Conservation (phyloP, 1,140 invertebrate genomes). For the Conus ventricosus region DNA sequence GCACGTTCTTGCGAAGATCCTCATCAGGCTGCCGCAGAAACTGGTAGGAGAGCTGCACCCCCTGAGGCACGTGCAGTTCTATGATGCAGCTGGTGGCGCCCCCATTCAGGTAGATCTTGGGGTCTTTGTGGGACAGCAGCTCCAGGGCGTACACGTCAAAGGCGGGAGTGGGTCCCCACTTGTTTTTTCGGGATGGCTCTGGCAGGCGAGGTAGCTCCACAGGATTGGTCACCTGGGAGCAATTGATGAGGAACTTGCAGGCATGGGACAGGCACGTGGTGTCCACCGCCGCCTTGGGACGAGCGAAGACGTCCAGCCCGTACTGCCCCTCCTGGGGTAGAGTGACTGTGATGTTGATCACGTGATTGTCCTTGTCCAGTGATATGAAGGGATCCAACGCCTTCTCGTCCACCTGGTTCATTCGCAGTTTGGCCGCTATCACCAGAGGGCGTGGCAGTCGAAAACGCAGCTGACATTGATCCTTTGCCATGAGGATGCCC, state of each 20-base stretch:
- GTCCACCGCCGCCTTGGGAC: slow-evolving; percentile 83
- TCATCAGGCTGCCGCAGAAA: slow-evolving; percentile 72
- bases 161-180: slow-evolving; percentile 64
- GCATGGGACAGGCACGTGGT: slow-evolving; percentile 97
- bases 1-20: slow-evolving; percentile 66
- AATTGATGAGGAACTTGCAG: slow-evolving; percentile 98
- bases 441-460: slow-evolving; percentile 95
- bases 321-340: slow-evolving; percentile 96
- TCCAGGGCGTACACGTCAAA: slow-evolving; percentile 68
- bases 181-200: slow-evolving; percentile 38
- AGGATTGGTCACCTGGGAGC: slow-evolving; percentile 62
- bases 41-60: slow-evolving; percentile 65
- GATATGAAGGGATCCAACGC: slow-evolving; percentile 70
- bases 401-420: slow-evolving; percentile 94
- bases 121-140: slow-evolving; percentile 65
- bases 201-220: slow-evolving; percentile 64
- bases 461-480: slow-evolving; percentile 92
- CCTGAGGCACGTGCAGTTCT: slow-evolving; percentile 63
- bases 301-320: slow-evolving; percentile 97
- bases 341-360: slow-evolving; percentile 91
- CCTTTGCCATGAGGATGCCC: slow-evolving; percentile 70
- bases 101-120: slow-evolving; percentile 60
- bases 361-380: slow-evolving; percentile 81
- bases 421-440: slow-evolving; percentile 98
- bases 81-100: slow-evolving; percentile 55